phyloP scores from a whole-genome alignment of 2,888 invertebrate species.

The Rhagonycha fulva region DNA sequence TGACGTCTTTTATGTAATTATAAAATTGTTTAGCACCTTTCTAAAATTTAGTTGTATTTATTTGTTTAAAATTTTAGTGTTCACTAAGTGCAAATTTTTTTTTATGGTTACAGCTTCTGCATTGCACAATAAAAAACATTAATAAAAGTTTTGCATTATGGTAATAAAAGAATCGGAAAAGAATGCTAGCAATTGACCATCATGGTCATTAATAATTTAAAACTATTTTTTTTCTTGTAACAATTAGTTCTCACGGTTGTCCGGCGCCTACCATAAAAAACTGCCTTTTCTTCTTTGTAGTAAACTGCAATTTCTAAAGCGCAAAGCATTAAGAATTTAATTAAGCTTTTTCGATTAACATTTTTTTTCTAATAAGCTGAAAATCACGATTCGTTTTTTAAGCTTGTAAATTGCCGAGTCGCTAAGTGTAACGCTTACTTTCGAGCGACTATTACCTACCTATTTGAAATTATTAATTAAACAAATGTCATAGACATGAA shows the following conservation, averaged over 20 bases:
- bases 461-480: conserved; percentile 6
- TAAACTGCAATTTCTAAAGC: background rate
- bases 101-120: background rate
- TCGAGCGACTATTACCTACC: background rate
- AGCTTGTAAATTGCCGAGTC: conserved; percentile 8
- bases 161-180: background rate
- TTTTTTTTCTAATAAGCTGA: conserved; percentile 6
- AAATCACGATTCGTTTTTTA: conserved; percentile 15
- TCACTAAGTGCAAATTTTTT: background rate
- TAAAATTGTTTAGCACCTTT: background rate
- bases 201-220: background rate
- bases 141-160: background rate
- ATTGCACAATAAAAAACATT: background rate
- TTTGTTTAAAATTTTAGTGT: background rate
- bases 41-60: background rate
- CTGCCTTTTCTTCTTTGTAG: background rate
- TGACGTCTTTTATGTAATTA: background rate
- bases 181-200: background rate
- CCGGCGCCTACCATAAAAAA: conserved; percentile 13
- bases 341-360: background rate
- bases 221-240: background rate
- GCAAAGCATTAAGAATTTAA: background rate
- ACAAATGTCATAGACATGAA: background rate
- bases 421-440: background rate
- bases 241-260: conserved; percentile 24